Conservation (phyloP, 2,888 invertebrate species). For the Yponomeuta sedellus region DNA sequence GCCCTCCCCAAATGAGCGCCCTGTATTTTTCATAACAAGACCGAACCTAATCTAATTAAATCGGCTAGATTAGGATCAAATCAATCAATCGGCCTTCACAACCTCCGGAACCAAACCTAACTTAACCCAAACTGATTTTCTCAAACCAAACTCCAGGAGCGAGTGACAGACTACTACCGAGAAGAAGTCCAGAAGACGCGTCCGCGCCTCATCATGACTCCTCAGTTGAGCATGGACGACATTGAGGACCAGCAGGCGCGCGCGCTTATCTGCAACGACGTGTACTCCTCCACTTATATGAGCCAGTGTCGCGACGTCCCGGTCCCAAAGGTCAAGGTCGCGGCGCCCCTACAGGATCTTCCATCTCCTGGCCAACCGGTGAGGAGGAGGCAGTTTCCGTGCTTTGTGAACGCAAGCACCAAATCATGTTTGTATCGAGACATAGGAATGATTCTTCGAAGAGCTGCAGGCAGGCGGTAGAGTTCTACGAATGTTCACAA, state of each 20-base stretch:
- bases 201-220: slow-evolving; percentile 17
- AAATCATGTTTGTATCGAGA: too few relatives aligned
- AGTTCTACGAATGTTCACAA: too few relatives aligned
- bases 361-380: slow-evolving; percentile 11
- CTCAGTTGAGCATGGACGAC: slow-evolving; percentile 17
- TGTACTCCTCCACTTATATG: slow-evolving; percentile 9
- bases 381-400: background rate
- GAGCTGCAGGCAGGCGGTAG: too few relatives aligned
- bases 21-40: too few relatives aligned
- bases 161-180: background rate
- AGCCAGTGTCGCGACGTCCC: background rate
- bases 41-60: too few relatives aligned
- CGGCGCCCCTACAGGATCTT: slow-evolving; percentile 1
- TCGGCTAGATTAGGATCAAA: too few relatives aligned
- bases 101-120: too few relatives aligned
- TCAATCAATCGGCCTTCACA: too few relatives aligned
- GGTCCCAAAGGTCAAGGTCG: background rate
- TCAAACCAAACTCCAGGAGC: background rate
- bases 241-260: slow-evolving; percentile 4
- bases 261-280: background rate
- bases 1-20: too few relatives aligned
- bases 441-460: too few relatives aligned
- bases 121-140: background rate
- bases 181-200: background rate
- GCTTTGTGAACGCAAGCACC: too few relatives aligned